Evolutionary conservation across 2,113 vertebrate species (phyloP), one percentile per base, ranked within the genome.

Genomic region (Cervus canadensis): DNA sequence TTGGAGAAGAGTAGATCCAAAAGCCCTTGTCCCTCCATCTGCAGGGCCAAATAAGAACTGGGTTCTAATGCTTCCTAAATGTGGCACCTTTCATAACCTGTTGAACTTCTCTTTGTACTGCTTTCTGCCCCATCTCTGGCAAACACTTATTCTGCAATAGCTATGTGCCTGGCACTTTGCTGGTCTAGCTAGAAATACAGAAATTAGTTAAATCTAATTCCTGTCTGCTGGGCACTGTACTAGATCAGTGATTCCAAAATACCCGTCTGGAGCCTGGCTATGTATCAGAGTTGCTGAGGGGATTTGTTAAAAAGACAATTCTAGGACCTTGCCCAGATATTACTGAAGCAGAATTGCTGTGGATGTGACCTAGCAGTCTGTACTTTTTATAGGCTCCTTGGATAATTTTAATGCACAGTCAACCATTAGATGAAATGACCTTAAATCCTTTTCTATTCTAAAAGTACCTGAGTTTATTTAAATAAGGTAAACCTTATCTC

Each of bases 131-230:
- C 6, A 45, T 59, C 3, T 78, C 60, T 14, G 74, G 26, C 28
- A 94, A 76, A 92, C 28, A 57, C 43, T 56, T 76, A 87, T 71
- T 64, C 54, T 90, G 45, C 7, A 81, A 33, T 25, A 59, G 57
- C 54, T 82, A 59, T 30, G 17, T 67, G 26, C 33, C 13, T 81
- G 59, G 23, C 25, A 89, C 30, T 94, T 76, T 96, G 84, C 62
- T 90, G 28, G 71, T 96, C 12, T 87, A 94, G 43, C 45, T 94
- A 90, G 43, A 16, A 62, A 92, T 48, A 50, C 12, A 54, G 48
- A 96, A 83, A 96, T 83, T 25, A 94, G 78, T 87, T 81, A 85
- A 92, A 90, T 60, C 10, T 87, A 96, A 92, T 86, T 97, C 56
- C 26, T 60, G 67, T 52, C 48, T 85, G 33, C 9, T 95, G 26